phyloP scores from a whole-genome alignment of 2,888 invertebrate species.

The Amphipyra berbera region DNA sequence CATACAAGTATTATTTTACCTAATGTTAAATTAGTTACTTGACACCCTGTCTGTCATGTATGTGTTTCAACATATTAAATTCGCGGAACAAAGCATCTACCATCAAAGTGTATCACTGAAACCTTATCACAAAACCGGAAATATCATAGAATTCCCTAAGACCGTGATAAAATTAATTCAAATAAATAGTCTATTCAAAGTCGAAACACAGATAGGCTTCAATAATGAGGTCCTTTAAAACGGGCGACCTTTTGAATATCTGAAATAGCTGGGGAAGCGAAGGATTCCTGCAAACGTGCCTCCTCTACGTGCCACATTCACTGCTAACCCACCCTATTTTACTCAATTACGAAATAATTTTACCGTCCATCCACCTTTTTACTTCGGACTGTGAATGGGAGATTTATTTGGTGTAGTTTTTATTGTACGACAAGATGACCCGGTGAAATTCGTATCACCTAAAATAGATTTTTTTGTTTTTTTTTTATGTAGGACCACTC shows the following conservation, averaged over 20 bases:
- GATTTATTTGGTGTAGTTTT: constrained; percentile 29
- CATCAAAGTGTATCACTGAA: background rate
- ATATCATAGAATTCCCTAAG: constrained; percentile 11
- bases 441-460: too few species aligned
- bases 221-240: constrained; percentile 72
- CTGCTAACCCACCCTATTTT: constrained; percentile 63
- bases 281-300: constrained; percentile 63
- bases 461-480: too few species aligned
- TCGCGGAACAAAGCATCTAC: too few species aligned
- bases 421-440: too few species aligned
- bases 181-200: constrained; percentile 61
- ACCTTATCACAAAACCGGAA: background rate
- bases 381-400: constrained; percentile 43
- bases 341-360: constrained; percentile 70
- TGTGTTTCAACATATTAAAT: too few species aligned
- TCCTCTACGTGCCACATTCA: constrained; percentile 70
- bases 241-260: constrained; percentile 77
- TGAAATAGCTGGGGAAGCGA: constrained; percentile 68
- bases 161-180: constrained; percentile 46
- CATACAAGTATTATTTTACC: too few species aligned
- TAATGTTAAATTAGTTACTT: too few species aligned
- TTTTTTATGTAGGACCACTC: too few species aligned
- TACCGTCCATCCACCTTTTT: constrained; percentile 57
- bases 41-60: too few species aligned
- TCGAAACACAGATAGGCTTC: constrained; percentile 62